phyloP scores from a whole-genome alignment of 2,888 invertebrate species.

The Auanema freiburgensis region DNA sequence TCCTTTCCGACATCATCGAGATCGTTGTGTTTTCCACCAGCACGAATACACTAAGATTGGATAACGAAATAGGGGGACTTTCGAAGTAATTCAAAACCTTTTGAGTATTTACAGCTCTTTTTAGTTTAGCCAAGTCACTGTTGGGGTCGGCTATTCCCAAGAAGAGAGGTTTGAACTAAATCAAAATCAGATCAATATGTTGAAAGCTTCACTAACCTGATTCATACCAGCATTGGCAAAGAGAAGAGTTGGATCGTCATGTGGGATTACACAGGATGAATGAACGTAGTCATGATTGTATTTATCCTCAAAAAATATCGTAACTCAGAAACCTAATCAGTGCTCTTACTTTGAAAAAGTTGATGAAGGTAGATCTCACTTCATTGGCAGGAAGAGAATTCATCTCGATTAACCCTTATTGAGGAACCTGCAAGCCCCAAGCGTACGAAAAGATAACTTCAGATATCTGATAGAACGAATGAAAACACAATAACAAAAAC shows the following conservation, averaged over 20 bases:
- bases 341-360: slow-evolving; percentile 64
- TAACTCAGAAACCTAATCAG: slow-evolving; percentile 66
- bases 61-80: background rate
- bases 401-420: slow-evolving; percentile 19
- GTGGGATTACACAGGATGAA: slow-evolving; percentile 93
- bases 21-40: slow-evolving; percentile 99
- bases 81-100: slow-evolving; percentile 69
- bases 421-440: no score
- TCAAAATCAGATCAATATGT: background rate
- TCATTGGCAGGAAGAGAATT: slow-evolving; percentile 40
- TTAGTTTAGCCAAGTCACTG: slow-evolving; percentile 84
- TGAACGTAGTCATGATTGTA: slow-evolving; percentile 87
- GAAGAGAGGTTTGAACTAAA: slow-evolving; percentile 92
- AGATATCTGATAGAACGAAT: no score
- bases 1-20: slow-evolving; percentile 99
- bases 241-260: slow-evolving; percentile 94
- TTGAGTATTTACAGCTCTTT: slow-evolving; percentile 89
- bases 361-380: slow-evolving; percentile 57
- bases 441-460: no score
- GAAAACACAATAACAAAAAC: no score
- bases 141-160: slow-evolving; percentile 92
- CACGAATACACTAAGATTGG: slow-evolving; percentile 78
- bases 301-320: slow-evolving; percentile 29
- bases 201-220: slow-evolving; percentile 71
- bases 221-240: slow-evolving; percentile 99